These are phyloP conservation scores for Drosophila pectinifera DNA, from an alignment of 1,140 invertebrate genomes.

Conservation along the genomic window DNA sequence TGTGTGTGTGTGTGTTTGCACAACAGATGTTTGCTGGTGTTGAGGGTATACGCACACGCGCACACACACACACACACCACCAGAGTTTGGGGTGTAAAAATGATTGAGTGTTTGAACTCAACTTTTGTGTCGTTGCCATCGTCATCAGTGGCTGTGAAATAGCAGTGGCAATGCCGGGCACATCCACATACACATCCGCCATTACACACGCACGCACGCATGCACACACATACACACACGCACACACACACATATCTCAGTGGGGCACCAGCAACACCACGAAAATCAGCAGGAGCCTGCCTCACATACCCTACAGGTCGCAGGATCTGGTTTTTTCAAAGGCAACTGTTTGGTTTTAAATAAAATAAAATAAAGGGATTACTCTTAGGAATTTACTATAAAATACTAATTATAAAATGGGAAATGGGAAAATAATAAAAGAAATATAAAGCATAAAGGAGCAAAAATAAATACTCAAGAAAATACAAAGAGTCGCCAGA, in stretches of 20 bases:
- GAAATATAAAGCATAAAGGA: too few species aligned
- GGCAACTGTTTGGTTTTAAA: neutral
- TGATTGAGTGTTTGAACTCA: slow-evolving; percentile 78
- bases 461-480: too few species aligned
- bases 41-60: slow-evolving; percentile 20
- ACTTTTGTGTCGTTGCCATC: slow-evolving; percentile 57
- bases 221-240: neutral
- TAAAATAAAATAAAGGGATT: too few species aligned
- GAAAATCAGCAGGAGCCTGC: slow-evolving; percentile 4
- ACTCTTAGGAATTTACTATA: too few species aligned
- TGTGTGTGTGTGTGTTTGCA: slow-evolving; percentile 27
- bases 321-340: neutral
- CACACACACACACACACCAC: neutral
- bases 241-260: neutral
- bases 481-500: too few species aligned
- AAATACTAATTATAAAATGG: too few species aligned
- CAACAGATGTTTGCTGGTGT: slow-evolving; percentile 51
- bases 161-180: slow-evolving; percentile 12
- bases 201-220: too few species aligned
- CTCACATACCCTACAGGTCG: slow-evolving; percentile 2
- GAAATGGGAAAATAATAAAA: too few species aligned
- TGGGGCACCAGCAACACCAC: neutral
- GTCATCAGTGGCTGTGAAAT: slow-evolving; percentile 23
- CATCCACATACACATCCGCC: slow-evolving; percentile 1
- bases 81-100: slow-evolving; percentile 66